These are phyloP conservation scores for Lithophane semibrunnea DNA, from an alignment of 2,888 invertebrate species.

Conservation along the genomic window DNA sequence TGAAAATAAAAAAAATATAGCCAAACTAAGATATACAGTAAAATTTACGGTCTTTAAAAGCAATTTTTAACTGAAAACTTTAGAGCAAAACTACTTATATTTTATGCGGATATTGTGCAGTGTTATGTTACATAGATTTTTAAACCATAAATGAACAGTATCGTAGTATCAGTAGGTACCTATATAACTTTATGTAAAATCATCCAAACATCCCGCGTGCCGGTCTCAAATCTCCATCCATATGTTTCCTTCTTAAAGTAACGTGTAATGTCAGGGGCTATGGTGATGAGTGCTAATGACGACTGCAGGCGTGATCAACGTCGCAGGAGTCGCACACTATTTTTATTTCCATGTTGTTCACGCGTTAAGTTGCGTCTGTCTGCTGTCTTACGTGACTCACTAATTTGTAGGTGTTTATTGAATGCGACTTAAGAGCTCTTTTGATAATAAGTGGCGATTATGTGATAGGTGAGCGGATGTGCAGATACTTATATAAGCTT, in stretches of 20 bases:
- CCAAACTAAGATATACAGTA: neutral
- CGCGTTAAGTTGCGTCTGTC: slow-evolving; percentile 53
- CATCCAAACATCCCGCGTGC: neutral
- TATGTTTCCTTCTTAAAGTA: slow-evolving; percentile 32
- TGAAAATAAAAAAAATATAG: neutral
- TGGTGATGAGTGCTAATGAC: slow-evolving; percentile 58
- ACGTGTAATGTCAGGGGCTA: slow-evolving; percentile 1
- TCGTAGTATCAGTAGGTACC: neutral
- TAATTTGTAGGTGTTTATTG: slow-evolving; percentile 37
- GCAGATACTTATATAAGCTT: neutral
- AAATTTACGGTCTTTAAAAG: neutral
- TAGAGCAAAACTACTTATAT: neutral
- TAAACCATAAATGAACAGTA: neutral
- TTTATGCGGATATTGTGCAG: neutral
- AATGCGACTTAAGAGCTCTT: neutral
- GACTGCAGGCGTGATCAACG: slow-evolving; percentile 43
- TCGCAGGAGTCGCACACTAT: slow-evolving; percentile 34
- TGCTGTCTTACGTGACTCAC: slow-evolving; percentile 48
- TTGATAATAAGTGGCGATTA: neutral
- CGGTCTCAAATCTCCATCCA: slow-evolving; percentile 11
- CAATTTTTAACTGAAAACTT: neutral
- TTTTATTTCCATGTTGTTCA: slow-evolving; percentile 51
- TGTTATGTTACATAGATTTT: neutral
- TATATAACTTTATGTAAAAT: neutral
- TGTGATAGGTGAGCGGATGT: neutral